A percentile compares a stretch with the other conserved stretches of the same genome.
Conservation (phyloP, 1,140 invertebrate genomes). For the Hyposmocoma kahamanoa region DNA sequence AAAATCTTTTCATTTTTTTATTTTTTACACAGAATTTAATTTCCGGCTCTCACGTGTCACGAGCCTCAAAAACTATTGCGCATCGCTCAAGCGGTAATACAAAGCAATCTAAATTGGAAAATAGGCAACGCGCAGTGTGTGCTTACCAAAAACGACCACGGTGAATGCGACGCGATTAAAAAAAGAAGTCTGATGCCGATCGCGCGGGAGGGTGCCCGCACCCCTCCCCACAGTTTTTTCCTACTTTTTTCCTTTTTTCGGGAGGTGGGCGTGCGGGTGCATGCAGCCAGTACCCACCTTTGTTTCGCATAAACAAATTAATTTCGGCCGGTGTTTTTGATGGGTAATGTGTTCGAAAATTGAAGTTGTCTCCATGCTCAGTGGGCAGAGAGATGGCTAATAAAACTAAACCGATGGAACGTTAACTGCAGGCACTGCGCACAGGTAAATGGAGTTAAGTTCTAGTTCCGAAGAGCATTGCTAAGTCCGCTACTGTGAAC, state of each 20-base stretch:
- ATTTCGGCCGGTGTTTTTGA: slow-evolving; percentile 70
- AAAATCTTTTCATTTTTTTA: too few species aligned
- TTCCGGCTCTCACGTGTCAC: slow-evolving; percentile 63
- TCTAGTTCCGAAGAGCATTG: too few species aligned
- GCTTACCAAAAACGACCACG: slow-evolving; percentile 71
- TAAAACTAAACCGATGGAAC: too few species aligned
- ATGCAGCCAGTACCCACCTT: slow-evolving; percentile 69
- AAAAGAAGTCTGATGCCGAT: slow-evolving; percentile 72
- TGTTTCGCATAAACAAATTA: slow-evolving; percentile 74
- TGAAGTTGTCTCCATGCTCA: slow-evolving; percentile 16
- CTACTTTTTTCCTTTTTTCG: slow-evolving; percentile 67
- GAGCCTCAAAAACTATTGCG: slow-evolving; percentile 69
- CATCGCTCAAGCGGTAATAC: slow-evolving; percentile 71
- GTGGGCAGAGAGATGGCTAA: too few species aligned
- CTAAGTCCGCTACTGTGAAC: too few species aligned
- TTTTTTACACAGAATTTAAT: slow-evolving; percentile 67
- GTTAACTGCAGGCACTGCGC: too few species aligned
- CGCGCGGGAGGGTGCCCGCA: slow-evolving; percentile 51
- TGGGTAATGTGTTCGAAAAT: slow-evolving; percentile 61
- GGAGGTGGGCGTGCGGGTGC: slow-evolving; percentile 64
- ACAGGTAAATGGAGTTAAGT: too few species aligned
- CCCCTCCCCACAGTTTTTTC: slow-evolving; percentile 48
- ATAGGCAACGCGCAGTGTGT: slow-evolving; percentile 72
- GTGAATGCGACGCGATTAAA: slow-evolving; percentile 71
- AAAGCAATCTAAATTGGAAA: slow-evolving; percentile 74